phyloP scores from a whole-genome alignment of 1,140 invertebrate genomes.

The Pogonus chalceus region DNA sequence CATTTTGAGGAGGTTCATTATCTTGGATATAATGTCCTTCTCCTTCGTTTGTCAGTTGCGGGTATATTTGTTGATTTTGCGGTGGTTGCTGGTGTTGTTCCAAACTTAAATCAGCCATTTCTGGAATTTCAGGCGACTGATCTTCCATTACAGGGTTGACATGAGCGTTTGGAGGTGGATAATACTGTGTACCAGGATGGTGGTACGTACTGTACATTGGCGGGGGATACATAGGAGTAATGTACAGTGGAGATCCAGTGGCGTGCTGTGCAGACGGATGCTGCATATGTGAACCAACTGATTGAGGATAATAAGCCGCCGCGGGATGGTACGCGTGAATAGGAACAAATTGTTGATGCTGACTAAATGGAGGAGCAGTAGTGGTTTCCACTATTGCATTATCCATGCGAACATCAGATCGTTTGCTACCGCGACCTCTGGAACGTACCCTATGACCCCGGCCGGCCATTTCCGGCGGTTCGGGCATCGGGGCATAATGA shows the following conservation, averaged over 20 bases:
- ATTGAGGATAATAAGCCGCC: background rate
- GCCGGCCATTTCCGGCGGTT: conserved; percentile 5
- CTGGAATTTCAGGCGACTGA: background rate
- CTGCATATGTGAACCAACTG: conserved; percentile 2
- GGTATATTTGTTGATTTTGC: background rate
- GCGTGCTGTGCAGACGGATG: conserved; percentile 19
- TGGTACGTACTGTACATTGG: conserved; percentile 9
- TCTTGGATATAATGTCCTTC: background rate
- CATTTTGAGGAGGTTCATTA: conserved; percentile 8
- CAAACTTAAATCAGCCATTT: background rate
- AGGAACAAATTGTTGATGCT: background rate
- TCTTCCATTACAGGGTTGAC: background rate
- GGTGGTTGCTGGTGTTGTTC: background rate
- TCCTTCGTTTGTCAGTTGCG: background rate
- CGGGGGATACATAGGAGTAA: conserved; percentile 9
- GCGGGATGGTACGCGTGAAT: background rate
- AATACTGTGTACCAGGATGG: conserved; percentile 5
- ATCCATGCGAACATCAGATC: background rate
- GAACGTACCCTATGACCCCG: background rate
- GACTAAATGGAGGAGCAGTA: background rate
- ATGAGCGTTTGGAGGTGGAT: background rate
- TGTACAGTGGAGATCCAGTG: conserved; percentile 14
- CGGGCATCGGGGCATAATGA: background rate
- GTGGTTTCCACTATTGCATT: background rate
- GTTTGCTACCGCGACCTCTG: conserved; percentile 1